Evolutionary conservation across 2,797 vertebrate species (phyloP), one percentile per base, ranked within the genome.

Genomic region (Microctenopoma steveboyesi): DNA sequence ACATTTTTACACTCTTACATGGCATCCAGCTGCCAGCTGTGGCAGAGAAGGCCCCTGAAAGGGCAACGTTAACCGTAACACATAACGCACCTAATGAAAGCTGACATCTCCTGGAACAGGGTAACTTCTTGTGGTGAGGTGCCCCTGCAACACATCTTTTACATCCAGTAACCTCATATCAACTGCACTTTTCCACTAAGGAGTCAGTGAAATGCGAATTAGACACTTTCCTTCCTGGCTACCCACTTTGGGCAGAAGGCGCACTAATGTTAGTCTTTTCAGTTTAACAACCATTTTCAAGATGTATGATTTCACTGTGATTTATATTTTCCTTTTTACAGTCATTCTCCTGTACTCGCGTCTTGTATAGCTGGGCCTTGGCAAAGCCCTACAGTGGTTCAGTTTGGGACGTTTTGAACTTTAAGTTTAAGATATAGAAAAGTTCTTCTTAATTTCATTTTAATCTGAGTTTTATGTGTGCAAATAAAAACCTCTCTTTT

Each of bases 41-140:
- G 68, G 54, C 69, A 68, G 57, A 61, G 62, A 46, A 63, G 25
- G 66, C 64, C 50, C 64, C 40, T 5, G 55, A 56, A 79, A 80
- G 76, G 72, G 70, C 62, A 71, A 70, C 61, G 65, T 57, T 61
- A 76, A 81, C 59, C 11, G 75, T 69, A 68, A 83, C 55, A 53
- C 69, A 75, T 76, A 69, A 79, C 53, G 84, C 52, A 58, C 64
- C 66, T 76, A 73, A 88, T 83, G 69, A 73, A 80, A 82, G 66
- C 46, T 72, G 79, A 86, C 80, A 60, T 78, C 66, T 84, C 64
- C 69, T 82, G 79, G 82, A 88, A 74, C 56, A 45, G 51, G 28
- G 53, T 54, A 63, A 71, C 47, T 75, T 81, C 53, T 79, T 81
- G 85, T 28, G 82, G 86, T 79, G 61, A 60, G 55, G 40, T 76